Conservation (phyloP, 2,888 invertebrate genomes). For the Hyppa rectilinea region DNA sequence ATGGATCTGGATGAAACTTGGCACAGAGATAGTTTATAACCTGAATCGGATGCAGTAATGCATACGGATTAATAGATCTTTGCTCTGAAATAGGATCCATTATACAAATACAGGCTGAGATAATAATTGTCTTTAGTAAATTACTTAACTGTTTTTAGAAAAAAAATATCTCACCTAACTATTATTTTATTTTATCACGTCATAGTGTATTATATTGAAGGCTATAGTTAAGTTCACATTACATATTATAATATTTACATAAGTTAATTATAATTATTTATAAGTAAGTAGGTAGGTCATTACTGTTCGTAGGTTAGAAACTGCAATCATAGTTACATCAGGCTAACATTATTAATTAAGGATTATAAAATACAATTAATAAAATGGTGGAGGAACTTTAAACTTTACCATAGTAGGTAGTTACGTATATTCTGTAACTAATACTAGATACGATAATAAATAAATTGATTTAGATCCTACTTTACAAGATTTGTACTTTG, state of each 20-base stretch:
- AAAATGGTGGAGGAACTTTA: neutral
- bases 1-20: too few species aligned
- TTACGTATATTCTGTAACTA: neutral
- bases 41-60: too few species aligned
- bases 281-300: neutral
- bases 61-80: neutral
- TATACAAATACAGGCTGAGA: neutral
- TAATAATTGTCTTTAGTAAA: too few species aligned
- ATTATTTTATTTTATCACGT: too few species aligned
- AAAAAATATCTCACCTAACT: too few species aligned
- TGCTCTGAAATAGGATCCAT: neutral
- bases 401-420: neutral
- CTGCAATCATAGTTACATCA: neutral
- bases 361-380: neutral
- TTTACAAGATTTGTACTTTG: constrained; percentile 17
- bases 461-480: neutral
- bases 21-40: too few species aligned
- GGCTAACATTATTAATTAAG: constrained; percentile 1
- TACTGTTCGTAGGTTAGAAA: neutral
- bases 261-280: neutral
- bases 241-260: neutral
- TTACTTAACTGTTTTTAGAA: too few species aligned
- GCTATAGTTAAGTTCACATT: neutral
- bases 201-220: neutral
- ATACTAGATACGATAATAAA: neutral